These are phyloP conservation scores for Merodon equestris DNA, from an alignment of 2,888 invertebrate genomes.

Conservation along the genomic window DNA sequence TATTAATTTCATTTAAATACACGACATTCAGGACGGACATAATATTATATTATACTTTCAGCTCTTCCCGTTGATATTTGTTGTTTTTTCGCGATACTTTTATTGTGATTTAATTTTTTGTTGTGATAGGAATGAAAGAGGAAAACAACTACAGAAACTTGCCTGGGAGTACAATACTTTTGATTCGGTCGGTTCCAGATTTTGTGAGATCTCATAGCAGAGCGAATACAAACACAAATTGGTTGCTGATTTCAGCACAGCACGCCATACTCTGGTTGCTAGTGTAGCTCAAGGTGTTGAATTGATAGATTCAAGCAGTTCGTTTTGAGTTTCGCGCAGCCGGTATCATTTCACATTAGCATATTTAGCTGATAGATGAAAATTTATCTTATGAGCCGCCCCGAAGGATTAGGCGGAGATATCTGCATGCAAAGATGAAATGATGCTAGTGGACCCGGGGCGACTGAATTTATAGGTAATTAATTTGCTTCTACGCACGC, in stretches of 20 bases:
- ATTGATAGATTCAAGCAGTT: conserved; percentile 68
- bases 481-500: conserved; percentile 58
- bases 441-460: conserved; percentile 52
- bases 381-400: conserved; percentile 67
- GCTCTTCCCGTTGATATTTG: neutral
- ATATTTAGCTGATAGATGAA: conserved; percentile 67
- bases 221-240: conserved; percentile 17
- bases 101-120: too few relatives aligned
- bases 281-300: conserved; percentile 69
- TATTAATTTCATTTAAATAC: conserved; percentile 34
- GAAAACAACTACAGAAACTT: conserved; percentile 27
- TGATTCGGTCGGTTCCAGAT: conserved; percentile 30
- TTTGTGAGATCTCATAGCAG: conserved; percentile 51
- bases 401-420: conserved; percentile 60
- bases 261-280: conserved; percentile 14
- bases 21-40: conserved; percentile 41
- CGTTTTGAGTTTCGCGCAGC: conserved; percentile 48
- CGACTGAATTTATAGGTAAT: conserved; percentile 63
- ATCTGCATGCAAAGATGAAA: conserved; percentile 64
- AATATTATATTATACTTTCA: conserved; percentile 31
- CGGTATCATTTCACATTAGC: conserved; percentile 63
- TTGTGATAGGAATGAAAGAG: neutral
- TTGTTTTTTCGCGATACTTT: too few relatives aligned
- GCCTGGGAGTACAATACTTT: conserved; percentile 42
- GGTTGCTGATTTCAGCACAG: neutral